These are phyloP conservation scores for Chionoecetes opilio DNA, from an alignment of 1,140 invertebrate genomes.

Conservation along the genomic window DNA sequence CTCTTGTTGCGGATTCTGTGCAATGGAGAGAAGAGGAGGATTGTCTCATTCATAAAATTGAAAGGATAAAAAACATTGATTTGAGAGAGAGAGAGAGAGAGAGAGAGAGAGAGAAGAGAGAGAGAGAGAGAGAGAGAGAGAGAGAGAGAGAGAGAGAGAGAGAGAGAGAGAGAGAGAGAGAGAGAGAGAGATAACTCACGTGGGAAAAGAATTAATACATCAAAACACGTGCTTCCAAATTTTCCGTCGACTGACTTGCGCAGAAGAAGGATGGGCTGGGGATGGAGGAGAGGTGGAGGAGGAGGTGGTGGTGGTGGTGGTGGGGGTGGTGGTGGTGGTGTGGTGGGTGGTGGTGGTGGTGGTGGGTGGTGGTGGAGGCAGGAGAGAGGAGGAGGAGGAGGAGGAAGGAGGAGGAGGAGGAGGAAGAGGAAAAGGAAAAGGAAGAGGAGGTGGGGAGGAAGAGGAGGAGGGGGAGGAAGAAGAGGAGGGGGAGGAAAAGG, in stretches of 20 bases:
- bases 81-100: conserved; percentile 40
- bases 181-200: neutral
- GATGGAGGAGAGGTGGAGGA: conserved; percentile 35
- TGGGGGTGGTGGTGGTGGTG: no score
- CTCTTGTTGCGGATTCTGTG: neutral
- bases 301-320: conserved; percentile 7
- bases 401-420: conserved; percentile 20
- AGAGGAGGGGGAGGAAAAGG: neutral
- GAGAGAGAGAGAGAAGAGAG: conserved; percentile 31
- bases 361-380: neutral
- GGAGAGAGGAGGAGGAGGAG: neutral
- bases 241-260: neutral
- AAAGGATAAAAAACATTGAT: neutral
- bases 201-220: neutral
- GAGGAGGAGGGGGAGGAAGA: neutral
- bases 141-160: conserved; percentile 40
- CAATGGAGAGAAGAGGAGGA: neutral
- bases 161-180: conserved; percentile 1
- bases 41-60: neutral
- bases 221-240: neutral
- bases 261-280: neutral
- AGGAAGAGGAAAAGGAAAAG: neutral
- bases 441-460: neutral
- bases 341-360: neutral
- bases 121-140: conserved; percentile 44